Evolutionary conservation across 1,140 invertebrate species (phyloP), one percentile per base, ranked within the genome.

Genomic region (Tetramorium parvispinum): DNA sequence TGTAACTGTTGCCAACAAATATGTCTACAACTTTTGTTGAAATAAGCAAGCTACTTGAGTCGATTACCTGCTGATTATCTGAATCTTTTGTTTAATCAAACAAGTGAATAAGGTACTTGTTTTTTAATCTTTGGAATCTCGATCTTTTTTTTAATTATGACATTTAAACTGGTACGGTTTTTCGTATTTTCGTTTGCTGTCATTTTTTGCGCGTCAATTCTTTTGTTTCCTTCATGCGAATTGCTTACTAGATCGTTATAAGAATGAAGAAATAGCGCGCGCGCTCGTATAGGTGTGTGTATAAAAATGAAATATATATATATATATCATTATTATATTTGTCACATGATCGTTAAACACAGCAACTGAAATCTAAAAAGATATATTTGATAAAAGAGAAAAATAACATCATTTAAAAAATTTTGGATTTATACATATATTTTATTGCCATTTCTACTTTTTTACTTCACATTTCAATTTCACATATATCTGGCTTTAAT

Each of bases 401-500:
- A 66, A 16, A 37, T 3, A 6, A 16, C 11, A 7, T 24, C 2
- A 10, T 68, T 21, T 6, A 16, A 27, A 11, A 40, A n/a, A 11
- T 53, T 40, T 79, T 40, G 11, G 24, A 51, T 51, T 3, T 57
- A 18, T 24, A 40, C 21, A 40, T 46, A 40, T 79, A 16, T 49
- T n/a, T 10, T 63, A 11, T 18, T 55, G n/a, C 21, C 27, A 46
- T 68, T 68, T 76, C 21, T 43, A 13, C 27, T 27, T 40, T 43
- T 11, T 53, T 32, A 32, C 32, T 32, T 4, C 4, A 32, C 32
- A 53, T 1, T 57, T 81, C 2, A n/a, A 81, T 81, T 21, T 70
- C 21, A 10, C 32, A 40, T 46, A 16, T 32, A 27, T 7, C 13
- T 24, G 53, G 13, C 71, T 73, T 83, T 83, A 73, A 73, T 82